A percentile compares a stretch with the other conserved stretches of the same genome.
These are phyloP conservation scores for Drosophila ficusphila DNA, from an alignment of 1,140 invertebrate genomes.

Conservation along the genomic window DNA sequence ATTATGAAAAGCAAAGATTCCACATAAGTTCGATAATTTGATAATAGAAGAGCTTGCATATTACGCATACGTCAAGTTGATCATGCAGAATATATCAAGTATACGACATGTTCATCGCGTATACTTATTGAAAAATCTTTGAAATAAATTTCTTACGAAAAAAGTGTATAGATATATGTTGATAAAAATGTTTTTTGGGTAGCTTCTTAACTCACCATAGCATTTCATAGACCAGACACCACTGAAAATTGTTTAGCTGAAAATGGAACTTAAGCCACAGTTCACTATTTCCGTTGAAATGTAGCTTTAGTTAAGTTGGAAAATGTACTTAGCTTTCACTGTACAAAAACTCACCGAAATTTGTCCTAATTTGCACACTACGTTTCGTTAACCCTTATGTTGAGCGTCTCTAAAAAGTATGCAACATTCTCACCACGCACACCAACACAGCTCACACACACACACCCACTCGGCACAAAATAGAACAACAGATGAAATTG, in stretches of 20 bases:
- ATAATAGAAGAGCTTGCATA: too few species aligned
- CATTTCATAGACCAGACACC: too few species aligned
- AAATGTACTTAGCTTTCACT: conserved; percentile 14
- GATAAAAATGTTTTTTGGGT: too few species aligned
- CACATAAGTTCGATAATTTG: background rate
- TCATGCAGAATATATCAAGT: too few species aligned
- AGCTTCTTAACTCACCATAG: too few species aligned
- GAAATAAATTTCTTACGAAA: too few species aligned
- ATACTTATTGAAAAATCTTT: too few species aligned
- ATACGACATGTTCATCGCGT: too few species aligned
- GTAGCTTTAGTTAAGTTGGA: background rate
- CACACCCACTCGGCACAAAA: conserved; percentile 23
- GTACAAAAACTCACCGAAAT: conserved; percentile 9
- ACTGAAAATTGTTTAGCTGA: background rate
- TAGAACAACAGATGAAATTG: conserved; percentile 30
- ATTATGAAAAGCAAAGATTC: background rate
- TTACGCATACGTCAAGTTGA: too few species aligned
- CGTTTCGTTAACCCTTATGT: conserved; percentile 24
- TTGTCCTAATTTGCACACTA: conserved; percentile 23
- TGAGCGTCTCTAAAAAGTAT: conserved; percentile 30
- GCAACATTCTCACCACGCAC: conserved; percentile 4
- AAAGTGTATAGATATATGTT: too few species aligned
- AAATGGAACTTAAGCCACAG: too few species aligned
- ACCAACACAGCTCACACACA: conserved; percentile 11
- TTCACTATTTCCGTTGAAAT: background rate